A percentile compares a stretch with the other conserved stretches of the same genome.
Evolutionary conservation across 2,888 invertebrate genomes (phyloP).

Genomic region (Luperina nickerlii): DNA sequence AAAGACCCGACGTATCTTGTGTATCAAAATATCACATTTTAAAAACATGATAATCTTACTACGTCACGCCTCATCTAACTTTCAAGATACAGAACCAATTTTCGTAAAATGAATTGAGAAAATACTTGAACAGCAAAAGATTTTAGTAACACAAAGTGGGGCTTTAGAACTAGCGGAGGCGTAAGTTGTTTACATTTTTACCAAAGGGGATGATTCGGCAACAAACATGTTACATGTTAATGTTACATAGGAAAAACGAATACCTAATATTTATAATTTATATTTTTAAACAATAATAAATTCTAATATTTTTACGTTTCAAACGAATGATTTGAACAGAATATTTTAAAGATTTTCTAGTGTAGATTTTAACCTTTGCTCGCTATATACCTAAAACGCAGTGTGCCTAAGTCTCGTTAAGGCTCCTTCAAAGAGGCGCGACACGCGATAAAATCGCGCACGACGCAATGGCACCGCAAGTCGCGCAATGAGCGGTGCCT

Average conservation of each 20-base stretch:
- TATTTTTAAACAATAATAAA: background rate
- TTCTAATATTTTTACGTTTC: too few relatives aligned
- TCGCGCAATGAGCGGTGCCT: too few relatives aligned
- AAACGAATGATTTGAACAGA: too few relatives aligned
- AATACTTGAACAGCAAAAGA: conserved; percentile 10
- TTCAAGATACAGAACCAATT: conserved; percentile 41
- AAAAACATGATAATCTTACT: conserved; percentile 21
- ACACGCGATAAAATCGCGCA: too few relatives aligned
- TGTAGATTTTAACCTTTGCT: too few relatives aligned
- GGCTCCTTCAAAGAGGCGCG: too few relatives aligned
- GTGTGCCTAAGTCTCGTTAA: too few relatives aligned
- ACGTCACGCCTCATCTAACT: conserved; percentile 35
- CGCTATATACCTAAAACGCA: too few relatives aligned
- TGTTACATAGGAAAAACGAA: background rate
- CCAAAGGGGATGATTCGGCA: background rate
- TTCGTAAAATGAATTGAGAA: conserved; percentile 36
- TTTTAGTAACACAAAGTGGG: background rate
- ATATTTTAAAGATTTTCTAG: too few relatives aligned
- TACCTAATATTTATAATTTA: background rate
- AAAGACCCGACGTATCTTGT: conserved; percentile 13
- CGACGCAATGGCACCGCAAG: too few relatives aligned
- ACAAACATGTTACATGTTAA: background rate
- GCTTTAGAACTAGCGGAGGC: conserved; percentile 12
- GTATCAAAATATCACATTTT: conserved; percentile 19
- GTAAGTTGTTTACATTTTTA: background rate